Base-by-base conservation (phyloP, 2,888 invertebrate genomes). In the Campoletis raptor region DNA sequence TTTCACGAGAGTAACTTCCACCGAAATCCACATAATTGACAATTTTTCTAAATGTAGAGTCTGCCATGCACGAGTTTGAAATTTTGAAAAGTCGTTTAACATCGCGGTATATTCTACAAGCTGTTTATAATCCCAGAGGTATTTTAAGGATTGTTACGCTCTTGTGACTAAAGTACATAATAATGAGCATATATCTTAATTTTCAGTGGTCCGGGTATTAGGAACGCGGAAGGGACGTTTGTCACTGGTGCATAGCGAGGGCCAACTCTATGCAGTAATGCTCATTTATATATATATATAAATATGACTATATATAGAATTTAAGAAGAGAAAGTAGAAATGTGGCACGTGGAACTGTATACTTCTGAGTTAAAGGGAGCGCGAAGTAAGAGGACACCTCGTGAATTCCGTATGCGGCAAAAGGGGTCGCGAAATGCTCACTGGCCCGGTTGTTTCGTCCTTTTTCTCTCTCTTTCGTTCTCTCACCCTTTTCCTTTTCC, bases 401-500 rank as follows among this genome's bases (percentile, higher is more conserved):
- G 85, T 86, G 86, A 86, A 86, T 86, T 86, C 83, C 83, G 70
- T 77, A 86, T 80, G 83, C 86, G 80, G 72, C 80, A 74, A 80
- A 81, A 70, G 86, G 81, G 83, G 72, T 80, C 82, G 76, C 80
- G 76, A 76, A 86, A 86, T 86, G 83, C 85, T 86, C 80, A 72
- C 85, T 83, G 83, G 80, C 86, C 83, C 64, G 83, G 52, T 24
- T 48, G 66, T 21, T 30, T 52, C 52, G 45, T 48, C 48, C 48
- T 45, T 72, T 48, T 30, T 72, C 7, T 48, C 40, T 30, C 48
- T 54, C 61, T 69, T 70, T 74, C 76, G 61, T 54, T 57, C 48
- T 54, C 61, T 69, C 74, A 70, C 76, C 52, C 36, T 6, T 12
- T 15, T 61, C 61, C 61, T 61, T 61, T 61, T 61, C 61, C 61